A percentile compares a stretch with the other conserved stretches of the same genome.
These are phyloP conservation scores for Platyscapa corneri DNA, from an alignment of 1,140 invertebrate genomes.

Conservation along the genomic window DNA sequence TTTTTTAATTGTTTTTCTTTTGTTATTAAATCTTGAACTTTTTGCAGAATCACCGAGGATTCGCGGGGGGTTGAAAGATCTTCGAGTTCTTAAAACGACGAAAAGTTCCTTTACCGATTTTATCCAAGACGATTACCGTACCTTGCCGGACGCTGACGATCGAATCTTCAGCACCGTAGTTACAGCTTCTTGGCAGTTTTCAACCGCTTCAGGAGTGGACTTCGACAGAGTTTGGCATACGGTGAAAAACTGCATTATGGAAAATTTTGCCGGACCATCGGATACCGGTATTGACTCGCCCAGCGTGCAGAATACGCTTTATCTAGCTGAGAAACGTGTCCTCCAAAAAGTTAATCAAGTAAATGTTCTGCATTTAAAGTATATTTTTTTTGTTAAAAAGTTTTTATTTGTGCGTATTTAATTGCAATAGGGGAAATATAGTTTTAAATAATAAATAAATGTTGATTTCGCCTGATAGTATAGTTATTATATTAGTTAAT, in stretches of 20 bases:
- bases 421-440: too few relatives aligned
- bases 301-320: constrained; percentile 85
- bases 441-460: too few relatives aligned
- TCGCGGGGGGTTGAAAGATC: constrained; percentile 78
- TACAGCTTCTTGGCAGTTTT: constrained; percentile 82
- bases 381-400: not conserved
- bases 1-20: too few relatives aligned
- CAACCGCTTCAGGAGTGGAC: constrained; percentile 77
- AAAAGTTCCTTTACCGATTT: constrained; percentile 86
- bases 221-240: constrained; percentile 80
- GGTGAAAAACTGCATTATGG: constrained; percentile 81
- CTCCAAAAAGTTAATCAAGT: constrained; percentile 80
- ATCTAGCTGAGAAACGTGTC: constrained; percentile 79
- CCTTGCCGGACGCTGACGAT: constrained; percentile 82
- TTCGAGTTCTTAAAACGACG: constrained; percentile 67
- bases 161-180: constrained; percentile 84
- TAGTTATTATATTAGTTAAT: too few relatives aligned
- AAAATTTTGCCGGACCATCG: constrained; percentile 83
- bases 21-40: not conserved
- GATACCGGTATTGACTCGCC: constrained; percentile 81
- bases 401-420: too few relatives aligned
- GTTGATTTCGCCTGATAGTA: too few relatives aligned
- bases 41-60: constrained; percentile 76
- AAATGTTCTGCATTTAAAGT: constrained; percentile 12
- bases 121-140: constrained; percentile 83